Percentiles rank a stretch among this genome's conserved stretches.
phyloP scores from a whole-genome alignment of 2,888 invertebrate genomes.

The Vesta saturnalis region DNA sequence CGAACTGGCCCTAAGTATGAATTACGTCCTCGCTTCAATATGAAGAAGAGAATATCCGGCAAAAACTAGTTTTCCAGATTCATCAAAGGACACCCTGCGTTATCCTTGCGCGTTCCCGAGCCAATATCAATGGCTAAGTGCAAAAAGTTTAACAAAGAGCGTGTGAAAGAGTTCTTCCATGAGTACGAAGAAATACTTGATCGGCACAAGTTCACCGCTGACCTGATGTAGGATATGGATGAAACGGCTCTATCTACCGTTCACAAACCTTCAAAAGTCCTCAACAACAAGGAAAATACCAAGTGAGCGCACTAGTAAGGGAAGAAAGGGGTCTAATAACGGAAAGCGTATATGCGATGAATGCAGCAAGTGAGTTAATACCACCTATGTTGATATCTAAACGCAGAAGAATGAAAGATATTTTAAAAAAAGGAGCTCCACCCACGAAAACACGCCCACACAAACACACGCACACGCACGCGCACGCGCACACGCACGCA shows the following conservation, averaged over 20 bases:
- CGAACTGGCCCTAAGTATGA: slow-evolving; percentile 36
- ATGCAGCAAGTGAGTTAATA: slow-evolving; percentile 52
- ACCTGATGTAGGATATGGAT: slow-evolving; percentile 2
- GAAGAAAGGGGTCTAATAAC: no score
- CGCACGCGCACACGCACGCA: no score
- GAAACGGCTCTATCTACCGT: no score
- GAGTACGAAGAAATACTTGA: slow-evolving; percentile 42
- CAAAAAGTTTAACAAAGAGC: slow-evolving; percentile 44
- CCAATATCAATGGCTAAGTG: slow-evolving; percentile 40
- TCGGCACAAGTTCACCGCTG: no score
- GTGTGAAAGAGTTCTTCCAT: slow-evolving; percentile 43
- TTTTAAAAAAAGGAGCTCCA: slow-evolving; percentile 20
- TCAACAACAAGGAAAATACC: slow-evolving; percentile 51
- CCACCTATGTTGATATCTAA: slow-evolving; percentile 21
- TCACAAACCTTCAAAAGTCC: slow-evolving; percentile 51
- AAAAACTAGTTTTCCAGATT: slow-evolving; percentile 42
- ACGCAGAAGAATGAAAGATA: background rate
- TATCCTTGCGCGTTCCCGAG: slow-evolving; percentile 41
- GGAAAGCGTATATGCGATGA: no score
- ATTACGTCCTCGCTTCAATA: slow-evolving; percentile 29
- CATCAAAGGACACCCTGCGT: slow-evolving; percentile 33
- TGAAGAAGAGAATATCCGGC: slow-evolving; percentile 22
- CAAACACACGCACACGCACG: no score
- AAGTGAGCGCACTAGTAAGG: slow-evolving; percentile 53
- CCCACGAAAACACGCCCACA: no score